phyloP scores from a whole-genome alignment of 2,113 vertebrate species.

The Pteronura brasiliensis region DNA sequence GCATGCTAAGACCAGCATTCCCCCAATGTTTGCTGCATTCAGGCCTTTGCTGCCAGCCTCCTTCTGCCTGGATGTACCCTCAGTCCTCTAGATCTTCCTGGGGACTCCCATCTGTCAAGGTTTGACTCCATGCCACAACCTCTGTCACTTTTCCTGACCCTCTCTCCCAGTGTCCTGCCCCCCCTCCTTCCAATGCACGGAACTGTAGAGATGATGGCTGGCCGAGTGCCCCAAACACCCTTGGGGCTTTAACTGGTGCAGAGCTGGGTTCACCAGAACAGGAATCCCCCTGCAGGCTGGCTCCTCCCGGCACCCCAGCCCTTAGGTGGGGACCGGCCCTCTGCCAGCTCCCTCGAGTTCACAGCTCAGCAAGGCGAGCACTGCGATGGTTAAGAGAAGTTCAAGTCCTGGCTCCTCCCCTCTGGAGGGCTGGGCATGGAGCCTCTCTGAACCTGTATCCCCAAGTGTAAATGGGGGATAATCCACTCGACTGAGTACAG shows the following conservation, averaged over 20 bases:
- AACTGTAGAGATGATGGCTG: not conserved
- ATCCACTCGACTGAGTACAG: not conserved
- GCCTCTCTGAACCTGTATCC: not conserved
- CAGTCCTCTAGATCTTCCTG: not conserved
- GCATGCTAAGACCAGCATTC: not conserved
- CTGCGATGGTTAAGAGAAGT: not conserved
- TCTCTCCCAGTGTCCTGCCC: not conserved
- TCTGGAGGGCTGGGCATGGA: rapidly evolving
- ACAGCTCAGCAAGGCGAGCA: not conserved
- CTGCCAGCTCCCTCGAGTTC: not conserved
- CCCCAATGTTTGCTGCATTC: no score
- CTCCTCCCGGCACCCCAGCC: not conserved
- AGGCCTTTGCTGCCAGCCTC: not conserved
- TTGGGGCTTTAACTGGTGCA: not conserved
- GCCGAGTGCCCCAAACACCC: not conserved
- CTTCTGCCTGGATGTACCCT: not conserved
- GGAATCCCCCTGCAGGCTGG: rapidly evolving
- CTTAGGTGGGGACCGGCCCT: not conserved
- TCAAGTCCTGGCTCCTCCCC: not conserved
- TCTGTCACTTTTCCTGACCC: not conserved
- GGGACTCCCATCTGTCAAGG: not conserved
- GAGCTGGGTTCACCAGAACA: not conserved
- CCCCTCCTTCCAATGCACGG: no score
- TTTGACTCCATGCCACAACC: not conserved
- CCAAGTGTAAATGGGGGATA: not conserved